phyloP scores from a whole-genome alignment of 2,113 vertebrate genomes.

The Boulengerochromis microlepis region DNA sequence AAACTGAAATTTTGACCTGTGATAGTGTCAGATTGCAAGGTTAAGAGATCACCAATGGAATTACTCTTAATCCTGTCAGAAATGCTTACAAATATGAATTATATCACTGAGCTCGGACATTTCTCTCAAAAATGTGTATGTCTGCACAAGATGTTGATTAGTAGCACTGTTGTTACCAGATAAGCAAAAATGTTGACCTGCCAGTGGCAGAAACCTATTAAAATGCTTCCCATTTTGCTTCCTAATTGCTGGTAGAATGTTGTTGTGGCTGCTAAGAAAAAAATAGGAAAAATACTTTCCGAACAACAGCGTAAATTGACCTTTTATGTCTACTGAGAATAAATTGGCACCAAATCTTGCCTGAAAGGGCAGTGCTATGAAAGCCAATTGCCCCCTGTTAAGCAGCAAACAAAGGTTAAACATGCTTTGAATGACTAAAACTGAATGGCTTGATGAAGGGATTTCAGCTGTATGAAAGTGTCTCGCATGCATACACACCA shows the following conservation, averaged over 20 bases:
- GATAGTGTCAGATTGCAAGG: neutral
- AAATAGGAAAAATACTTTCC: constrained; percentile 20
- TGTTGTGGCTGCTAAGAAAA: neutral
- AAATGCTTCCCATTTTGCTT: neutral
- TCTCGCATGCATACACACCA: neutral
- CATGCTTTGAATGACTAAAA: constrained; percentile 43
- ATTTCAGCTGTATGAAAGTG: neutral
- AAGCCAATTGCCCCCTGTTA: constrained; percentile 38
- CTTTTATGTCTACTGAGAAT: constrained; percentile 42
- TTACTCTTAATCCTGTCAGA: neutral
- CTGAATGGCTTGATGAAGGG: neutral
- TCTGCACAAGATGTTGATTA: neutral
- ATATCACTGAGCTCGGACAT: neutral
- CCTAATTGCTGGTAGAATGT: neutral
- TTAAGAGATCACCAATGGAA: neutral
- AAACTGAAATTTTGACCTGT: neutral
- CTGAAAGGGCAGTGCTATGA: constrained; percentile 50
- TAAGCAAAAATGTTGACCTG: neutral
- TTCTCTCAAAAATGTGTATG: neutral
- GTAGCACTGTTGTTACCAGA: neutral
- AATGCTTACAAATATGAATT: neutral
- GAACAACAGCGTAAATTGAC: constrained; percentile 40
- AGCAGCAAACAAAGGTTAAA: constrained; percentile 22
- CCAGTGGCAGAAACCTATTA: neutral
- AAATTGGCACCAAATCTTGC: constrained; percentile 43